phyloP scores from a whole-genome alignment of 2,888 invertebrate genomes.

The Ophion slaviceki region DNA sequence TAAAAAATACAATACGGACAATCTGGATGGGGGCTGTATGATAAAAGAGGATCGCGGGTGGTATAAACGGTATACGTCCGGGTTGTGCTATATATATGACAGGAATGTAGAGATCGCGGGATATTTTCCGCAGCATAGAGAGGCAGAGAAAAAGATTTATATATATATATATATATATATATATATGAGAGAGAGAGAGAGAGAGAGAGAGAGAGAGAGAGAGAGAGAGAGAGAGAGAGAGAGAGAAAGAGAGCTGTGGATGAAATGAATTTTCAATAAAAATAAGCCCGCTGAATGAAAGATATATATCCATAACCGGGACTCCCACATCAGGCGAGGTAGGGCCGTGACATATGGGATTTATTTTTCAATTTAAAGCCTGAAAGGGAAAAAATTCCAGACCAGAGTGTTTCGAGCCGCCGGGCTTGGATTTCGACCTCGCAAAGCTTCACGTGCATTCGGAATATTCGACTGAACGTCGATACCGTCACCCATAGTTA shows the following conservation, averaged over 20 bases:
- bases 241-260: conserved; percentile 12
- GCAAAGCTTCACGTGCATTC: background rate
- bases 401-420: conserved; percentile 15
- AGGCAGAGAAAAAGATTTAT: background rate
- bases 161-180: no score
- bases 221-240: background rate
- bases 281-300: conserved; percentile 64
- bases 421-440: conserved; percentile 23
- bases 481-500: background rate
- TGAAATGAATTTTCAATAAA: conserved; percentile 72
- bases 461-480: background rate
- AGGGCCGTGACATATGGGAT: conserved; percentile 62
- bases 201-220: conserved; percentile 1
- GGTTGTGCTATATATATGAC: conserved; percentile 52
- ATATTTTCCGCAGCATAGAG: background rate
- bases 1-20: background rate
- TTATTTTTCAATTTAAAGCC: conserved; percentile 68
- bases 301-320: conserved; percentile 40
- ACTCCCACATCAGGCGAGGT: conserved; percentile 43
- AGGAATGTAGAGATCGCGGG: conserved; percentile 1
- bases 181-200: background rate
- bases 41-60: conserved; percentile 7
- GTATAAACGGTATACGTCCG: conserved; percentile 56
- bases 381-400: conserved; percentile 20
- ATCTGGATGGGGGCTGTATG: background rate